These are phyloP conservation scores for Notamacropus eugenii DNA, from an alignment of 2,797 vertebrate genomes.

Conservation along the genomic window DNA sequence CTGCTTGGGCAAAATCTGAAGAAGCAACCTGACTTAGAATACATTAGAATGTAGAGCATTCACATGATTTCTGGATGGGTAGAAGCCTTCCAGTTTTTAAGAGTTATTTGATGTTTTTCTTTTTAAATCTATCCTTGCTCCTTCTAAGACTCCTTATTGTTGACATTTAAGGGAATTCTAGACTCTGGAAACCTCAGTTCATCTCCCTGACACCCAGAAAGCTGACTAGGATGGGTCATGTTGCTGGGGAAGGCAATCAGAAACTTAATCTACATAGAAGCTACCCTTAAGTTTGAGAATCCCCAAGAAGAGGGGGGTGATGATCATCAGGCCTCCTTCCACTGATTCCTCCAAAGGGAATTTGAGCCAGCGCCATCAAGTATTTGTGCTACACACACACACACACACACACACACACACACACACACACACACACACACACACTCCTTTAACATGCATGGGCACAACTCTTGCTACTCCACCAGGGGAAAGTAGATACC, in stretches of 20 bases:
- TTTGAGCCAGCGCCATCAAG: slow-evolving; percentile 65
- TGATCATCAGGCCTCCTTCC: neutral
- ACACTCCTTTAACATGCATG: neutral
- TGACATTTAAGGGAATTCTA: neutral
- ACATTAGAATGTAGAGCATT: neutral
- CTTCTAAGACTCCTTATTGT: slow-evolving; percentile 9
- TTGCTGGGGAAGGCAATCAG: slow-evolving; percentile 43
- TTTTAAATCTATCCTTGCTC: slow-evolving; percentile 16
- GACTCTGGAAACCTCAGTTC: neutral
- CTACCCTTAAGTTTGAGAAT: neutral
- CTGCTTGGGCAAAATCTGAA: neutral
- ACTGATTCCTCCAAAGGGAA: slow-evolving; percentile 69
- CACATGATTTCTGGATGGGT: neutral
- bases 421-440: neutral
- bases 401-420: too few species aligned
- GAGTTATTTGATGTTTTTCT: slow-evolving; percentile 28
- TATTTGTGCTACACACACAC: slow-evolving; percentile 14
- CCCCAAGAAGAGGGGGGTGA: neutral
- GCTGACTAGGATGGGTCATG: neutral
- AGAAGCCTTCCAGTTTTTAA: neutral
- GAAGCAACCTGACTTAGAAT: slow-evolving; percentile 5
- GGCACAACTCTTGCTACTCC: slow-evolving; percentile 51
- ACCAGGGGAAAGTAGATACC: slow-evolving; percentile 33
- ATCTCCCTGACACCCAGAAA: slow-evolving; percentile 16
- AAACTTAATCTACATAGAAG: slow-evolving; percentile 33